These are phyloP conservation scores for Indicator maculatus DNA, from an alignment of 2,113 vertebrate genomes.

Conservation along the genomic window DNA sequence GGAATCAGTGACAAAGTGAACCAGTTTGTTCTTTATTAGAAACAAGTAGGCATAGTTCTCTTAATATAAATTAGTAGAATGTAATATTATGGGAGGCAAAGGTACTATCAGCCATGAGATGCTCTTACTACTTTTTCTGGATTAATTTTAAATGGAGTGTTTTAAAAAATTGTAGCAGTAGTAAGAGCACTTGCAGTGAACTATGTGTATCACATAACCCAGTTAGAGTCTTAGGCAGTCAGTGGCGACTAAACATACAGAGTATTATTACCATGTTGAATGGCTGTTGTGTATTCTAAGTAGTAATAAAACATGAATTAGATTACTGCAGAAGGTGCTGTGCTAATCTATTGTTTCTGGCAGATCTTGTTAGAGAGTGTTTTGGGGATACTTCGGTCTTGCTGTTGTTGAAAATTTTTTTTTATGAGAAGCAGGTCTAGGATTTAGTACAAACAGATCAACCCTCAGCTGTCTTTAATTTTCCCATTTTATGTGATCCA, in stretches of 20 bases:
- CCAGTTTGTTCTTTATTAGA: not conserved
- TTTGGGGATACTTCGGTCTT: not conserved
- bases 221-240: not conserved
- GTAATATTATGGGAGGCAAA: not conserved
- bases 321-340: not conserved
- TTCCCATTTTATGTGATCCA: not conserved
- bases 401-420: not conserved
- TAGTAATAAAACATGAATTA: not conserved
- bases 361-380: not conserved
- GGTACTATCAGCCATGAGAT: not conserved
- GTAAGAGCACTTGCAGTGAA: not conserved
- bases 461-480: not conserved
- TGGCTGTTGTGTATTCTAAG: not conserved
- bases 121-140: not conserved
- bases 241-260: not conserved
- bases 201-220: not conserved
- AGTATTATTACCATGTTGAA: not conserved
- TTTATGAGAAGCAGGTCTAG: not conserved
- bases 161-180: not conserved
- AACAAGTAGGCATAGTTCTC: not conserved
- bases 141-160: not conserved
- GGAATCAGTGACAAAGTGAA: not conserved
- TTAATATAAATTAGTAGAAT: not conserved
- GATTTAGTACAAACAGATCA: not conserved
- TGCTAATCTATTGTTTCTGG: not conserved